Percentiles rank a stretch among this genome's conserved stretches.
These are phyloP conservation scores for Tenebrosternarchus preto DNA, from an alignment of 2,113 vertebrate species.

Conservation along the genomic window DNA sequence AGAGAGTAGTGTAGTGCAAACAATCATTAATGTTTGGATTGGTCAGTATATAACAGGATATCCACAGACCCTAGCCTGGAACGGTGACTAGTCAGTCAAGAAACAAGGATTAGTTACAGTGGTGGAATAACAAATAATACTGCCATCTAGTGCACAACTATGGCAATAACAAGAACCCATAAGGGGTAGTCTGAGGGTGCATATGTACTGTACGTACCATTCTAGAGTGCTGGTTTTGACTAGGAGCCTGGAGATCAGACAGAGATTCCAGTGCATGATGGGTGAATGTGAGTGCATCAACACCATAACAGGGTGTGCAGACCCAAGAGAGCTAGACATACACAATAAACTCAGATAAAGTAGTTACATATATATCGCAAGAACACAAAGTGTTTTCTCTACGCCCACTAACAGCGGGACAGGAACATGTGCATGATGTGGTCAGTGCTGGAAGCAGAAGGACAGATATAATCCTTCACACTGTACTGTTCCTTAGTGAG, in stretches of 20 bases:
- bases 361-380: conserved; percentile 43
- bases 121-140: not conserved
- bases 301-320: too few relatives aligned
- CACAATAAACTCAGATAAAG: not conserved
- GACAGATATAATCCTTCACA: conserved; percentile 12
- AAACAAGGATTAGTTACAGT: not conserved
- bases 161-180: not conserved
- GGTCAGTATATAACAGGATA: too few relatives aligned
- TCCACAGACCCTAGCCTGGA: too few relatives aligned
- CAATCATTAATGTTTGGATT: too few relatives aligned
- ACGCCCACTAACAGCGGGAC: too few relatives aligned
- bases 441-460: too few relatives aligned
- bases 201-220: conserved; percentile 52
- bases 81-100: not conserved
- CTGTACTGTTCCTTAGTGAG: not conserved
- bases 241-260: conserved; percentile 62
- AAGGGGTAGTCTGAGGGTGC: not conserved
- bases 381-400: too few relatives aligned
- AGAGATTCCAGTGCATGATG: conserved; percentile 61
- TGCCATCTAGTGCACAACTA: conserved; percentile 27
- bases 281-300: not conserved
- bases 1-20: too few relatives aligned
- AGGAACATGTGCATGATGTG: too few relatives aligned
- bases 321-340: too few relatives aligned
- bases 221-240: conserved; percentile 72